Percentiles rank a stretch among this genome's conserved stretches.
Conservation (phyloP, 2,113 vertebrate species). For the Oreotragus oreotragus region DNA sequence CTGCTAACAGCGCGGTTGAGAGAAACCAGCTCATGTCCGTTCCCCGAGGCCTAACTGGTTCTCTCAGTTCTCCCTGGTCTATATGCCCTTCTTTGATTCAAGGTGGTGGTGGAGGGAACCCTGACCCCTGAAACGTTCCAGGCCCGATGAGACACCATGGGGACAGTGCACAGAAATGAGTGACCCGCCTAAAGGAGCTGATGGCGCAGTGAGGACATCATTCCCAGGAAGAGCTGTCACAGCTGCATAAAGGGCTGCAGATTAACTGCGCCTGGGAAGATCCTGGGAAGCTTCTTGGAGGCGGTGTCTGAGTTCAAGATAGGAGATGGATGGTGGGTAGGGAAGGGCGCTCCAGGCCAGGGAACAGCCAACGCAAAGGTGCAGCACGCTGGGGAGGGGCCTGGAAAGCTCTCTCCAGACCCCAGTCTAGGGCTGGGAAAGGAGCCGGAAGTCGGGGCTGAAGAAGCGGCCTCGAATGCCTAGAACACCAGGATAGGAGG, state of each 20-base stretch:
- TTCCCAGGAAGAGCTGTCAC: conserved; percentile 45
- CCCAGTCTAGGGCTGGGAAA: neutral
- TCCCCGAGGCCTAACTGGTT: neutral
- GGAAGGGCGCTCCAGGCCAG: neutral
- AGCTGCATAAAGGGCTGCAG: neutral
- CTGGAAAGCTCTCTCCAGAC: neutral
- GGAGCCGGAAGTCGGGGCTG: neutral
- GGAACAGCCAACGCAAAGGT: neutral
- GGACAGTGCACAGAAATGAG: neutral
- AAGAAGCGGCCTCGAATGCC: neutral
- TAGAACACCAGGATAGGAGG: neutral
- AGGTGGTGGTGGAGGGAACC: neutral
- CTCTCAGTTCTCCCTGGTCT: neutral
- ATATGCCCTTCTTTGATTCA: neutral
- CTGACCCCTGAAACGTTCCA: neutral
- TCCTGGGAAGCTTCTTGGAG: conserved; percentile 53
- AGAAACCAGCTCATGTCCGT: neutral
- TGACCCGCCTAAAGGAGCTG: neutral
- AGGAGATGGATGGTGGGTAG: neutral
- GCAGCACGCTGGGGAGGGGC: neutral
- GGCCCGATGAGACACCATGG: neutral
- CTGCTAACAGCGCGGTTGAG: neutral
- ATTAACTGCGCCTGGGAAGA: conserved; percentile 42
- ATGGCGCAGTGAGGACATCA: neutral
- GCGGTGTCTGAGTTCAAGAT: conserved; percentile 38